phyloP scores from a whole-genome alignment of 2,113 vertebrate genomes.

The Mus musculus region GRCm39 chr16:83190501-83191000 shows the following conservation, averaged over 20 bases:
- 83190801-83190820: not conserved
- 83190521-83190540: not conserved
- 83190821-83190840: not conserved
- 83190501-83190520: not conserved
- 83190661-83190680: not conserved
- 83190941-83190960: not conserved
- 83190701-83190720: not conserved
- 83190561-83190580: not conserved
- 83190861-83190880: not conserved
- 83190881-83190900: not conserved
- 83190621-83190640: not conserved
- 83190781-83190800: not conserved
- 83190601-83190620: not conserved
- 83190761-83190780: not conserved
- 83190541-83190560: not conserved
- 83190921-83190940: not conserved
- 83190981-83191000: not conserved
- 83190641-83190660: not conserved
- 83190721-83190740: not conserved
- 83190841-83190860: not conserved
- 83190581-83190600: not conserved
- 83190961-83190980: not conserved
- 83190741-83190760: not conserved
- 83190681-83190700: not conserved
- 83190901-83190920: not conserved